Evolutionary conservation across 2,113 vertebrate genomes (phyloP), one percentile per base, ranked within the genome.

Genomic region (Indicator maculatus): DNA sequence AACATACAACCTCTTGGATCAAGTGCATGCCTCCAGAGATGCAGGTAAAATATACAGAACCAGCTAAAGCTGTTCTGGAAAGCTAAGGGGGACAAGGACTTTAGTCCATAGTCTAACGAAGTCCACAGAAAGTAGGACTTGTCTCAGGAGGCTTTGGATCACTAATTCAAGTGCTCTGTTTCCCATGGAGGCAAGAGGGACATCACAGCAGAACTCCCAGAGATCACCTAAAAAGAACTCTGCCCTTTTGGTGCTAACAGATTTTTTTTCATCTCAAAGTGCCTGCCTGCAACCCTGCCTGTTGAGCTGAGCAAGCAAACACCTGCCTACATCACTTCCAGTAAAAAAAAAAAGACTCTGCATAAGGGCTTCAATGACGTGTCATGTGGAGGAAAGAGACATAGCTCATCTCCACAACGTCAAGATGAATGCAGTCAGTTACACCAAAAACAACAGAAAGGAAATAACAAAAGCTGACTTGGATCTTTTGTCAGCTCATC

Each of bases 41-140:
- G 28, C 41, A 56, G 45, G 52, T 93, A 94, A 88, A 91, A 82
- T 23, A 66, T 58, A 38, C 31, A 65, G 67, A 79, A 90, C 47
- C 36, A 93, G 74, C 63, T 72, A 72, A 89, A 93, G 56, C 53
- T 71, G 71, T 17, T 44, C 41, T 58, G 86, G 79, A 70, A 47
- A 66, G 33, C 53, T 45, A 76, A 61, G 39, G 27, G 36, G 21
- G 36, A 56, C 53, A 30, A 69, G 55, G 30, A 53, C 9, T 33
- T 44, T 56, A 8, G 11, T 30, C 55, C 39, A 20, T 67, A 88
- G 13, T 52, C 38, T 52, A 52, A 44, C 23, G 12, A 95, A 84
- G 58, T 76, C 55, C 70, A 76, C 8, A 31, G 33, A 56, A 53
- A 61, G 27, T 23, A 23, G 11, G 28, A 50, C 36, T 88, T 78